phyloP scores from a whole-genome alignment of 2,888 invertebrate genomes.

The Seladonia tumulorum region DNA sequence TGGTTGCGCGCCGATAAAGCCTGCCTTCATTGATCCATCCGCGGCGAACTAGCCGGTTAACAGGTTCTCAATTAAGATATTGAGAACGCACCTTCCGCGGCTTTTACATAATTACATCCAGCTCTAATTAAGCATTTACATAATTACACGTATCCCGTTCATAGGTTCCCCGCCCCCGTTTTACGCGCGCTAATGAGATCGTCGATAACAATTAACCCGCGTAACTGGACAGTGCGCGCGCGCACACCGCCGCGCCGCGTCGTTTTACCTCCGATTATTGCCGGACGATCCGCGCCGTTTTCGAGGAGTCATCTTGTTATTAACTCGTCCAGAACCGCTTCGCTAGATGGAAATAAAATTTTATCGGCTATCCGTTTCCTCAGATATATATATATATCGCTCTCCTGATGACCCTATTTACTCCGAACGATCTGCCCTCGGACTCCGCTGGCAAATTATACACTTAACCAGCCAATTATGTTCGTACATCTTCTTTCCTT shows the following conservation, averaged over 20 bases:
- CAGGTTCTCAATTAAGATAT: conserved; percentile 69
- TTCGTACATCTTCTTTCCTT: neutral
- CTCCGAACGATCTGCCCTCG: conserved; percentile 1
- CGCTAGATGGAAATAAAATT: conserved; percentile 20
- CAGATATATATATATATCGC: no score
- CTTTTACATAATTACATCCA: conserved; percentile 63
- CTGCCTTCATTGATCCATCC: conserved; percentile 60
- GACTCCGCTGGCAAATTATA: conserved; percentile 8
- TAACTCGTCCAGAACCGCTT: conserved; percentile 27
- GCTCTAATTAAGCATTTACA: conserved; percentile 69
- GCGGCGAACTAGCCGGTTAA: conserved; percentile 41
- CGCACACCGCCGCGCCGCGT: neutral
- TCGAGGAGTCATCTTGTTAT: conserved; percentile 50
- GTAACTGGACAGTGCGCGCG: conserved; percentile 32
- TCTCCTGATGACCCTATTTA: conserved; percentile 18
- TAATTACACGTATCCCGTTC: conserved; percentile 62
- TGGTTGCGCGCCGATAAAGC: conserved; percentile 36
- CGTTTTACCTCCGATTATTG: conserved; percentile 51
- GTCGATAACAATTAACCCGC: conserved; percentile 67
- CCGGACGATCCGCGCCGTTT: conserved; percentile 33
- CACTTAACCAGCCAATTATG: conserved; percentile 3
- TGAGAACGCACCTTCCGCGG: conserved; percentile 52
- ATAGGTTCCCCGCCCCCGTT: conserved; percentile 41
- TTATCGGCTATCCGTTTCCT: conserved; percentile 43
- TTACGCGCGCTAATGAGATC: conserved; percentile 66